Conservation (phyloP, 2,797 vertebrate genomes). For the Peromyscus eremicus region DNA sequence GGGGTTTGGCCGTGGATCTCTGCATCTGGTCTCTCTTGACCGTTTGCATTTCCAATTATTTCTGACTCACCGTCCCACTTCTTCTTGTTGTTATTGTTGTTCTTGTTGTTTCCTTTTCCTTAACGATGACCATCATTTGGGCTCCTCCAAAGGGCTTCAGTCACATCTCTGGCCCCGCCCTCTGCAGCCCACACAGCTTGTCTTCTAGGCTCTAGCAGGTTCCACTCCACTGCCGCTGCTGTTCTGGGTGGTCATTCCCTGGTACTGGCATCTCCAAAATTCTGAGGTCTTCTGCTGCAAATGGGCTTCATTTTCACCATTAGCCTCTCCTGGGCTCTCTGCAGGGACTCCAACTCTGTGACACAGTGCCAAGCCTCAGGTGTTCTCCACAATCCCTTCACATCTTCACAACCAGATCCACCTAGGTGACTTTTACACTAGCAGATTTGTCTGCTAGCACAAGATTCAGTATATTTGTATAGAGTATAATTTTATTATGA, state of each 20-base stretch:
- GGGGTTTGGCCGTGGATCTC: too few species aligned
- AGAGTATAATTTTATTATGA: conserved; percentile 37
- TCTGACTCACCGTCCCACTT: too few species aligned
- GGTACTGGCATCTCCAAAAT: not conserved
- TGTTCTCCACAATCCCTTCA: not conserved
- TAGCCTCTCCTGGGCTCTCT: not conserved
- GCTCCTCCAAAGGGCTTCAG: not conserved
- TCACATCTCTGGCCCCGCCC: not conserved
- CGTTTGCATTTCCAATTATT: too few species aligned
- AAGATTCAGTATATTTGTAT: not conserved
- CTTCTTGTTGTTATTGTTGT: too few species aligned
- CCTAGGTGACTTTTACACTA: not conserved
- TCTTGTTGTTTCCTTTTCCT: too few species aligned
- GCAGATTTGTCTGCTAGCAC: not conserved
- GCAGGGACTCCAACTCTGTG: not conserved
- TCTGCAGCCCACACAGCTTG: not conserved
- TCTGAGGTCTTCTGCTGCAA: not conserved
- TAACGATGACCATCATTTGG: not conserved
- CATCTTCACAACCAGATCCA: not conserved
- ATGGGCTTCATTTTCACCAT: not conserved
- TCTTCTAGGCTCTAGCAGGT: not conserved
- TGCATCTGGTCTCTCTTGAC: too few species aligned
- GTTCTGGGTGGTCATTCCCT: not conserved
- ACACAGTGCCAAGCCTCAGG: not conserved
- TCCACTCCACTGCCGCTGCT: too few species aligned